phyloP scores from a whole-genome alignment of 2,888 invertebrate genomes.

The Lamellibrachia satsuma region DNA sequence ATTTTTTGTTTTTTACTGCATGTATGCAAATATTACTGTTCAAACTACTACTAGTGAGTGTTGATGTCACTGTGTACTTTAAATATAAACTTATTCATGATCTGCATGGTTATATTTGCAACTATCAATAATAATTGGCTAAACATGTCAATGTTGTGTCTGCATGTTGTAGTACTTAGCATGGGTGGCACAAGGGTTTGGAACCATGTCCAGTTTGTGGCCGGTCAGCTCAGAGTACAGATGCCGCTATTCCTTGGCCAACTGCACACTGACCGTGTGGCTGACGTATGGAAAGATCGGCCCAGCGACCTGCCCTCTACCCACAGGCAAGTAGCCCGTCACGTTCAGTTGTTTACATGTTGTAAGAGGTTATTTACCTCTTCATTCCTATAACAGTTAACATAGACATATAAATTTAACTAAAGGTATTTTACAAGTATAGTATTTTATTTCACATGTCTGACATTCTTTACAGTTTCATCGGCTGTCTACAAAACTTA shows the following conservation, averaged over 20 bases:
- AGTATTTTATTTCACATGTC: constrained; percentile 23
- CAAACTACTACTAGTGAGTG: too few species aligned
- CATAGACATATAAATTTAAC: too few species aligned
- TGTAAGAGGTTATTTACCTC: too few species aligned
- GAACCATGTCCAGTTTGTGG: constrained; percentile 19
- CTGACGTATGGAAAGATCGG: constrained; percentile 53
- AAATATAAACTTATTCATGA: too few species aligned
- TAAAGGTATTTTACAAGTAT: background rate
- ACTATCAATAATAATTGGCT: too few species aligned
- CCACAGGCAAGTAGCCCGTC: constrained; percentile 39
- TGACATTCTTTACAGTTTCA: constrained; percentile 45
- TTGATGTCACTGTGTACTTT: too few species aligned
- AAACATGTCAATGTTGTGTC: constrained; percentile 20
- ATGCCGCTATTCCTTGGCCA: constrained; percentile 54
- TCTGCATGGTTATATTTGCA: too few species aligned
- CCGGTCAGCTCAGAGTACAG: constrained; percentile 37
- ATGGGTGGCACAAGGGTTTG: background rate
- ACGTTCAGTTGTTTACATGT: background rate
- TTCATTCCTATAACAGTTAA: too few species aligned
- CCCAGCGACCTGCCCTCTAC: constrained; percentile 39
- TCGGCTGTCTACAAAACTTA: constrained; percentile 56
- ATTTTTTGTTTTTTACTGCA: too few species aligned
- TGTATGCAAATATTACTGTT: too few species aligned
- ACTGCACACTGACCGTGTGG: constrained; percentile 51
- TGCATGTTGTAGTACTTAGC: constrained; percentile 18